Conservation (phyloP, 2,113 vertebrate genomes). For the Crotophaga sulcirostris region DNA sequence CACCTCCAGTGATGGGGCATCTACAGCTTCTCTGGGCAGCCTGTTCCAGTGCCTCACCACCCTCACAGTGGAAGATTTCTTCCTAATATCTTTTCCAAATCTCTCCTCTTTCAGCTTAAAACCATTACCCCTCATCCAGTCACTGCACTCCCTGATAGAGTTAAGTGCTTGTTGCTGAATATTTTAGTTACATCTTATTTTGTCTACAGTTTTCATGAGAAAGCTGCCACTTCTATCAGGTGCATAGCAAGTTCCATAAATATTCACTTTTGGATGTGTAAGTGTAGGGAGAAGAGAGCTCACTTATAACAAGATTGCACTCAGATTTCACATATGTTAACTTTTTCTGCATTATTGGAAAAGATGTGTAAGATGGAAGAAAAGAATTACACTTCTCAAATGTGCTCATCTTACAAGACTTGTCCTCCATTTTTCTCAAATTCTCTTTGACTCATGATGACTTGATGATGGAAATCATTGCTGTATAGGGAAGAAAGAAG, state of each 20-base stretch:
- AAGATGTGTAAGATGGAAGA: not conserved
- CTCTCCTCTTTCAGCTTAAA: no score
- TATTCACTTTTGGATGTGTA: not conserved
- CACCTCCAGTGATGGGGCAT: no score
- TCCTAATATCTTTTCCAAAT: no score
- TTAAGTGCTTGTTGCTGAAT: not conserved
- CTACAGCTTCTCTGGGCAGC: no score
- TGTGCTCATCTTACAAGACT: not conserved
- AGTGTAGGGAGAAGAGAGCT: not conserved
- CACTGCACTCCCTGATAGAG: no score
- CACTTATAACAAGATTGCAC: not conserved
- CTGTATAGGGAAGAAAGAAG: not conserved
- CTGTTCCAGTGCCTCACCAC: no score
- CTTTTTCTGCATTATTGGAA: not conserved
- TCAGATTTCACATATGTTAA: not conserved
- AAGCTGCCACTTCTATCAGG: not conserved
- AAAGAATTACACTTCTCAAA: not conserved
- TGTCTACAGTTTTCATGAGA: not conserved
- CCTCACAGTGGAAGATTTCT: no score
- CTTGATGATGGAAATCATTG: not conserved
- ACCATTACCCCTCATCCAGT: no score
- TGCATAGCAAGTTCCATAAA: not conserved
- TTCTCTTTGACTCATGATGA: not conserved
- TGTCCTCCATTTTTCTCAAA: not conserved
- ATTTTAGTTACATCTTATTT: not conserved